These are phyloP conservation scores for Ptychoptera albimana DNA, from an alignment of 2,888 invertebrate genomes.

Conservation along the genomic window DNA sequence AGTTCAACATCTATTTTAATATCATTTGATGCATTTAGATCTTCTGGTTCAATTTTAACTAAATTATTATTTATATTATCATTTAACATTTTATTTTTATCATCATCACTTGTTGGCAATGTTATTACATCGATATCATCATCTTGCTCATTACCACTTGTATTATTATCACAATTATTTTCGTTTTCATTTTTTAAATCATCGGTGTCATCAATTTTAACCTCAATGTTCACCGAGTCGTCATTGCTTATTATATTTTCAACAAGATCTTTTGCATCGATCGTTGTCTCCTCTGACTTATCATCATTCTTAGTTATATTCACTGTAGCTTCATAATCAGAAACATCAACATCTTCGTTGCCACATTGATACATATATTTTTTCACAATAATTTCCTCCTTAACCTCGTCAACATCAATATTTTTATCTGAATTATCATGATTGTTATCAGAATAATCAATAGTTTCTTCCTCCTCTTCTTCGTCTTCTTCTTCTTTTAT, in stretches of 20 bases:
- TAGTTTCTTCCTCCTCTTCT: neutral
- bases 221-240: neutral
- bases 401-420: too few species aligned
- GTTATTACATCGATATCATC: constrained; percentile 28
- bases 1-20: constrained; percentile 8
- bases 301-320: too few species aligned
- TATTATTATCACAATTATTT: neutral
- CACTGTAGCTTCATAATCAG: too few species aligned
- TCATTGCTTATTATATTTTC: neutral
- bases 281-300: too few species aligned
- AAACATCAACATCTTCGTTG: too few species aligned
- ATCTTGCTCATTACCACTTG: constrained; percentile 16
- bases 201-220: neutral
- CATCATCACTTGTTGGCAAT: constrained; percentile 23
- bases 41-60: constrained; percentile 28
- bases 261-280: neutral
- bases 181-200: neutral
- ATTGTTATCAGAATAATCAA: too few species aligned
- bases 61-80: constrained; percentile 26
- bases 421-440: too few species aligned
- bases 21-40: constrained; percentile 15
- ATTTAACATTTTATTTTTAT: constrained; percentile 19
- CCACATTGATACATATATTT: too few species aligned
- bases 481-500: neutral
- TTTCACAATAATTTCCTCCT: too few species aligned